Base-by-base conservation (phyloP, 2,888 invertebrate species). In the Opisthograptis luteolata region DNA sequence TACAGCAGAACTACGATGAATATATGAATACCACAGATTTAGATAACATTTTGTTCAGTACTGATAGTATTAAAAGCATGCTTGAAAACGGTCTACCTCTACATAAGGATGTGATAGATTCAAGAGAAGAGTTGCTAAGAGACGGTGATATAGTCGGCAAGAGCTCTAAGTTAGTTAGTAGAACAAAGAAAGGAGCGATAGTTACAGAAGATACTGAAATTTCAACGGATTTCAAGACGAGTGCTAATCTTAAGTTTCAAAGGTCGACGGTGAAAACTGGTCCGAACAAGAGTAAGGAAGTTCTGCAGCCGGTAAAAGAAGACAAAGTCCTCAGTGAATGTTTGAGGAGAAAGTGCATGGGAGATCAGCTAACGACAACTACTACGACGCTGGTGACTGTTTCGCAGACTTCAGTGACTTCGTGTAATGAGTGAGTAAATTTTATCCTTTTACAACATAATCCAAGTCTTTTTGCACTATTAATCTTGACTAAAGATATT, bases 381-480 rank as follows among this genome's bases (percentile, higher is more conserved):
- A 89, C 86, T 3, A 87, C 85, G 2, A 90, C 89, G 14, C 60
- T 87, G 67, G 89, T 89, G 47, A 90, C 89, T 2, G 89, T 90
- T 36, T 81, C 84, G 41, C 91, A 90, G 68, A 89, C 86, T 0
- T 79, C 84, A n/a, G 76, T 80, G 27, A 87, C 89, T 32, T 82
- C 82, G 37, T 91, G 90, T 53, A 91, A 91, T 76, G 91, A 90
- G 91, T 91, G 65, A 91, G 91, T 91, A 79, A 9, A 55, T 20
- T 1, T 1, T 20, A 6, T 20, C n/a, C n/a, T n/a, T n/a, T n/a
- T n/a, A n/a, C n/a, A n/a, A n/a, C n/a, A n/a, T n/a, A n/a, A n/a
- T n/a, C n/a, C n/a, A n/a, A n/a, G n/a, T n/a, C n/a, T n/a, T n/a
- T n/a, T n/a, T n/a, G n/a, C n/a, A n/a, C n/a, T n/a, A n/a, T n/a